phyloP scores from a whole-genome alignment of 2,113 vertebrate genomes.

The Hydrochoerus hydrochaeris region DNA sequence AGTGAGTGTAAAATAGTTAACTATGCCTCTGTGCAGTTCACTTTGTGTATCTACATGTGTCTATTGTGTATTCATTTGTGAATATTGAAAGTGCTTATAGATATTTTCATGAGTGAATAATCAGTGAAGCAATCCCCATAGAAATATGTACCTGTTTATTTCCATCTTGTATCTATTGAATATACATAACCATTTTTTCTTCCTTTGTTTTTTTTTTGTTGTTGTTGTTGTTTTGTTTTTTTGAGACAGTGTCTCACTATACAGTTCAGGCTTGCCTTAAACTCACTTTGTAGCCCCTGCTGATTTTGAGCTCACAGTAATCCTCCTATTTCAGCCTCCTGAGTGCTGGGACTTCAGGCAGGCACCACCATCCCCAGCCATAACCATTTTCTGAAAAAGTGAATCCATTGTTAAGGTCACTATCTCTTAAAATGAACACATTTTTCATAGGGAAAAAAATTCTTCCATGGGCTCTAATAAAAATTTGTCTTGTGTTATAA shows the following conservation, averaged over 20 bases:
- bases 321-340: too few species aligned
- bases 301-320: too few species aligned
- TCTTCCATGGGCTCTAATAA: neutral
- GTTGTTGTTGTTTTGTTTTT: too few species aligned
- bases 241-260: too few species aligned
- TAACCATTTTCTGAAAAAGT: constrained; percentile 10
- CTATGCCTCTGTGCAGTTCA: neutral
- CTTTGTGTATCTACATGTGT: neutral
- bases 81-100: neutral
- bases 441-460: constrained; percentile 6
- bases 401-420: neutral
- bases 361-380: too few species aligned
- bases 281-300: too few species aligned
- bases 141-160: neutral
- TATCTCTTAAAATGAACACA: constrained; percentile 12
- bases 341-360: too few species aligned
- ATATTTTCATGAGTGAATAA: constrained; percentile 43
- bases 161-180: constrained; percentile 20
- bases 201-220: too few species aligned
- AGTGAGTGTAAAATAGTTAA: neutral
- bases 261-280: too few species aligned
- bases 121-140: neutral
- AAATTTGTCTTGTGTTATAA: neutral
- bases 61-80: constrained; percentile 56
- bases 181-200: neutral